phyloP scores from a whole-genome alignment of 2,888 invertebrate genomes.

The Caenorhabditis sp. region DNA sequence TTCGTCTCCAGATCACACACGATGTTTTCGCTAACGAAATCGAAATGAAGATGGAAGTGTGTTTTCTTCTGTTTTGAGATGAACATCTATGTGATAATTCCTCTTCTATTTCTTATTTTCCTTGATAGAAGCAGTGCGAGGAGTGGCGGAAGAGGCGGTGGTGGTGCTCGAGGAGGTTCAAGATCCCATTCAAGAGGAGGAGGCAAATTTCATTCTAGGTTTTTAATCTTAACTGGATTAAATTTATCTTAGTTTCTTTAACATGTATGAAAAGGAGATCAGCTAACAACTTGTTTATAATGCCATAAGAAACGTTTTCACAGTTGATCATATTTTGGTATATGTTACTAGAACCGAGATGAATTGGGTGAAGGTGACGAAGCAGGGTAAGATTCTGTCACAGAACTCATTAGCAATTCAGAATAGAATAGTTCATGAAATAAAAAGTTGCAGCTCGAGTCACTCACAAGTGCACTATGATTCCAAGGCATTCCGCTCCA shows the following conservation, averaged over 20 bases:
- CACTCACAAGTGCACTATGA: constrained; percentile 27
- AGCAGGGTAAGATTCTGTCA: no score
- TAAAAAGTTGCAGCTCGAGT: constrained; percentile 15
- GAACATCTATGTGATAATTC: constrained; percentile 20
- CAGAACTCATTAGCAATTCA: background rate
- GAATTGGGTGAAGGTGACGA: no score
- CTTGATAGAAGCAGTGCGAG: constrained; percentile 13
- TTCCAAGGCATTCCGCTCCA: constrained; percentile 28
- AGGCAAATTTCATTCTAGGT: constrained; percentile 27
- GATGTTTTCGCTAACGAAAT: background rate
- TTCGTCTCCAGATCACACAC: background rate
- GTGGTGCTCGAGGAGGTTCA: constrained; percentile 37
- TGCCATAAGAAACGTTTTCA: no score
- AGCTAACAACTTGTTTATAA: no score
- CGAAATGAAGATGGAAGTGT: constrained; percentile 15
- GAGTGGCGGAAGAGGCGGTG: constrained; percentile 39
- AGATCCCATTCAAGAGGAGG: constrained; percentile 22
- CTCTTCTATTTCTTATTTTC: constrained; percentile 5
- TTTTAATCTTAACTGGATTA: no score
- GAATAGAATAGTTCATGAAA: background rate
- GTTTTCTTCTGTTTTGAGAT: constrained; percentile 13
- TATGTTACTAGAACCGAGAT: no score
- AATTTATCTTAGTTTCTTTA: no score
- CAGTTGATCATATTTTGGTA: no score
- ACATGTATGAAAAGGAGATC: no score